These are phyloP conservation scores for Hippocampus abdominalis DNA, from an alignment of 2,113 vertebrate genomes.

Conservation along the genomic window DNA sequence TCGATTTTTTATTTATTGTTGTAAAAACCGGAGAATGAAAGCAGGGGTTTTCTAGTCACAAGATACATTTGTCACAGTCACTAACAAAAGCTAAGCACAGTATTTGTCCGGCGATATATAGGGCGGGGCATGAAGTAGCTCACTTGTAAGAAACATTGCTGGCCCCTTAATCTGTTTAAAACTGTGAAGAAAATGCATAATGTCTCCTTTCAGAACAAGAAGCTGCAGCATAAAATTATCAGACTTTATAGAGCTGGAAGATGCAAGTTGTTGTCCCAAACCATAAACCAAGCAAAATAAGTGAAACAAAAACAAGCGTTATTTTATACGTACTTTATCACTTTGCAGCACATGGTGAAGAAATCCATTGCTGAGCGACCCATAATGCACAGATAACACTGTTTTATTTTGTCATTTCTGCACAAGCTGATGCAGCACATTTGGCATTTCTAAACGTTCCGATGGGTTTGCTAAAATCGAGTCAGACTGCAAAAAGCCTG, in stretches of 20 bases:
- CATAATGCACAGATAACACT: neutral
- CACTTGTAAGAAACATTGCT: neutral
- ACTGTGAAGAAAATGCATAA: neutral
- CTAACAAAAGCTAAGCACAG: neutral
- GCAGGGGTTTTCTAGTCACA: neutral
- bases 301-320: constrained; percentile 5
- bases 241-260: neutral
- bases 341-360: neutral
- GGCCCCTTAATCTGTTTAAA: neutral
- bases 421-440: neutral
- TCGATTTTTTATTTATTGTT: too few species aligned
- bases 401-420: constrained; percentile 4
- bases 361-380: constrained; percentile 3
- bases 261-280: neutral
- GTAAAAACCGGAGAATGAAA: too few species aligned
- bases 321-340: constrained; percentile 16
- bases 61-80: neutral
- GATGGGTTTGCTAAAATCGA: neutral
- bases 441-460: neutral
- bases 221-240: neutral
- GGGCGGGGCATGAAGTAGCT: neutral
- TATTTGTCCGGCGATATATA: neutral
- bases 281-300: constrained; percentile 23
- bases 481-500: constrained; percentile 1
- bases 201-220: neutral